Conservation (phyloP, 2,888 invertebrate species). For the Drosophila glabriapex region DNA sequence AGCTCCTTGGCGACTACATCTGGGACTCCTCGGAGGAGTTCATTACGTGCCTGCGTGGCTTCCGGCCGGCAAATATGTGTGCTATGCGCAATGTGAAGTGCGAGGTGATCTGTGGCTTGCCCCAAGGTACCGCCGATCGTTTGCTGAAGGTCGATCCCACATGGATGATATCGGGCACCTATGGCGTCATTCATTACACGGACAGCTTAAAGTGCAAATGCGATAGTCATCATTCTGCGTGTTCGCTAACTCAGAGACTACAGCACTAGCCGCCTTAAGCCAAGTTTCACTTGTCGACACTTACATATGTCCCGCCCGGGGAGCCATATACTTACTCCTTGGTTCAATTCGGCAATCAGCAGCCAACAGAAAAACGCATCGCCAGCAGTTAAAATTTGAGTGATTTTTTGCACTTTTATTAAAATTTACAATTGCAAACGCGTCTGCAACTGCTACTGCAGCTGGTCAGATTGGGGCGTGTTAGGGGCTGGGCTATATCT, state of each 20-base stretch:
- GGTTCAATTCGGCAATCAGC: slow-evolving; percentile 32
- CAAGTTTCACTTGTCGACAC: slow-evolving; percentile 11
- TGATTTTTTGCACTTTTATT: slow-evolving; percentile 18
- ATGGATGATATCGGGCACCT: slow-evolving; percentile 95
- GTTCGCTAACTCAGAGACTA: background rate
- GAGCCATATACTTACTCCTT: background rate
- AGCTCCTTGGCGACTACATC: slow-evolving; percentile 94
- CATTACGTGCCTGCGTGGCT: slow-evolving; percentile 86
- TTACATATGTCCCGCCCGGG: slow-evolving; percentile 14
- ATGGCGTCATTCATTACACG: slow-evolving; percentile 91
- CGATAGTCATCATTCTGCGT: background rate
- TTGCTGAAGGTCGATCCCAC: slow-evolving; percentile 87
- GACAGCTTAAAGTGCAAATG: slow-evolving; percentile 68
- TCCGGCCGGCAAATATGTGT: slow-evolving; percentile 93
- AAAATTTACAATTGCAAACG: slow-evolving; percentile 22
- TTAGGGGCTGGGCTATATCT: slow-evolving; percentile 50
- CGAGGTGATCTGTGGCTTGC: slow-evolving; percentile 93
- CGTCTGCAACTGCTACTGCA: slow-evolving; percentile 28
- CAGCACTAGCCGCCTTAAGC: background rate
- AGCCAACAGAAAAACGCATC: slow-evolving; percentile 6
- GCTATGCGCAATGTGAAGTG: slow-evolving; percentile 96
- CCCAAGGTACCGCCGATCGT: slow-evolving; percentile 87
- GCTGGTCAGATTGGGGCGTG: slow-evolving; percentile 2
- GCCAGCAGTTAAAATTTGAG: slow-evolving; percentile 28
- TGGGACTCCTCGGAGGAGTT: slow-evolving; percentile 91